phyloP scores from a whole-genome alignment of 30 jellyfish, hydroid and myxozoan species.

The Aurelia sp. region DNA sequence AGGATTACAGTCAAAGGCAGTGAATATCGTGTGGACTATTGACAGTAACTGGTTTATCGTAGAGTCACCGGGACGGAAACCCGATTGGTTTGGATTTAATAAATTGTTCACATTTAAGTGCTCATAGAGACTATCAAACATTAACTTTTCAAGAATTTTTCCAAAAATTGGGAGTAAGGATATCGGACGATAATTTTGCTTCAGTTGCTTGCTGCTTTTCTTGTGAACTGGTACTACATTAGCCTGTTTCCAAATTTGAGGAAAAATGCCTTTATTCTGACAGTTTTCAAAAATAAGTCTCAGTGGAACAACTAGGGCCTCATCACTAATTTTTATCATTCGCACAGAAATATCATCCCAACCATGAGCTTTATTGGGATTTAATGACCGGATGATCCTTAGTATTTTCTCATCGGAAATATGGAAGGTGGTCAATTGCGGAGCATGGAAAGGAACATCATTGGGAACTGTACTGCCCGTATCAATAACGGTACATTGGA shows the following conservation, averaged over 20 bases:
- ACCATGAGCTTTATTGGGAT: constrained; percentile 52
- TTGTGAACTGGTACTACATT: constrained; percentile 64
- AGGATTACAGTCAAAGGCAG: constrained; percentile 49
- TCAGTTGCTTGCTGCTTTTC: no score
- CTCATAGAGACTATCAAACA: no score
- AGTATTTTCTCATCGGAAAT: no score
- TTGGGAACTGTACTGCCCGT: constrained; percentile 63
- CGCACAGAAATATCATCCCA: constrained; percentile 45
- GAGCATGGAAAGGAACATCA: not conserved
- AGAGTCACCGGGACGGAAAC: not conserved
- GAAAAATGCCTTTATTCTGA: not conserved
- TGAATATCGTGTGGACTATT: constrained; percentile 24
- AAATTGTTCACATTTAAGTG: no score
- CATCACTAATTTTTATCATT: constrained; percentile 42
- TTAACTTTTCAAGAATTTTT: no score
- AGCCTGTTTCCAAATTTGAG: constrained; percentile 38
- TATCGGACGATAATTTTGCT: no score
- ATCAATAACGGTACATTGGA: constrained; percentile 61
- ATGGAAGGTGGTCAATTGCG: no score
- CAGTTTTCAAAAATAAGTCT: constrained; percentile 7
- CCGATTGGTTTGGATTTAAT: no score
- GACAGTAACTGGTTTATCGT: constrained; percentile 33
- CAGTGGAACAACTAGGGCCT: constrained; percentile 15
- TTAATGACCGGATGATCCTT: not conserved
- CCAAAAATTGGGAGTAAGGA: no score